These are phyloP conservation scores for Heliocidaris erythrogramma DNA, from an alignment of 35 echinoderm and acorn worm genomes.

Conservation along the genomic window DNA sequence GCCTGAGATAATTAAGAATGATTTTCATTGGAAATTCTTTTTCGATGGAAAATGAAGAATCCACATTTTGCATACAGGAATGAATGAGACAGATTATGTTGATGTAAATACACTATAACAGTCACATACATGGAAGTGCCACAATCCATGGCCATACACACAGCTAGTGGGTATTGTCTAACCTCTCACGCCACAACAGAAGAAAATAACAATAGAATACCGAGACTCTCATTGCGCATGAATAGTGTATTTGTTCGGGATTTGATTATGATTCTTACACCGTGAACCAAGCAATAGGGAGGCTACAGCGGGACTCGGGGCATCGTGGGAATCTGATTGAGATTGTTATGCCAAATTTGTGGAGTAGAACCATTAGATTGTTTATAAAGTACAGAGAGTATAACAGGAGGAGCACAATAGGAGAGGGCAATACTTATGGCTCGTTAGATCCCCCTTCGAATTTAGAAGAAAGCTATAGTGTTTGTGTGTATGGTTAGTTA, in stretches of 20 bases:
- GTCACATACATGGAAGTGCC: neutral
- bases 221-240: neutral
- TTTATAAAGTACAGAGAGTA: neutral
- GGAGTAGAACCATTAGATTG: neutral
- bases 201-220: neutral
- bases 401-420: neutral
- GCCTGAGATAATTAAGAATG: too few species aligned
- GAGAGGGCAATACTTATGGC: too few species aligned
- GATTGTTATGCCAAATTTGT: conserved; percentile 1
- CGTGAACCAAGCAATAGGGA: neutral
- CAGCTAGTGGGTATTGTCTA: neutral
- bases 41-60: neutral
- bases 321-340: neutral
- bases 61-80: neutral
- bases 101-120: neutral
- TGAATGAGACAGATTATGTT: neutral
- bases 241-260: neutral
- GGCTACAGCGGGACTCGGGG: neutral
- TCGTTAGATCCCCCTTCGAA: neutral
- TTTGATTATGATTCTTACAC: neutral
- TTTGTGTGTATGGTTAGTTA: neutral
- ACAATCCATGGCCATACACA: neutral
- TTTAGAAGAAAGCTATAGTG: neutral
- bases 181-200: neutral
- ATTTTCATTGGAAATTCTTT: too few species aligned